These are phyloP conservation scores for Luscinia luscinia DNA, from an alignment of 2,797 vertebrate species.

Conservation along the genomic window DNA sequence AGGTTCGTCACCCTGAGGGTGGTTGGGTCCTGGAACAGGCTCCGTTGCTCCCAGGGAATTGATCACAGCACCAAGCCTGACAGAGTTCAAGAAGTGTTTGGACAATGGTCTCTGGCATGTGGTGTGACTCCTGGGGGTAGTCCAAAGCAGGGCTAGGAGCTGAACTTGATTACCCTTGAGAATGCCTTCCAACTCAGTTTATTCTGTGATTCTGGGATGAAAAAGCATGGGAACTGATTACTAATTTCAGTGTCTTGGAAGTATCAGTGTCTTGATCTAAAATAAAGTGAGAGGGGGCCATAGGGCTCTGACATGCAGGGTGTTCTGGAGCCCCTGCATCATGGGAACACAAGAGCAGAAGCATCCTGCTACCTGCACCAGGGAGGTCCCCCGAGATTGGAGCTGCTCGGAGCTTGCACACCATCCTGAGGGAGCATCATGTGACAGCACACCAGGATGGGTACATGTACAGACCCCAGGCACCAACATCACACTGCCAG, in stretches of 20 bases:
- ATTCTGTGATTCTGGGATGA: background rate
- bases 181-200: too few species aligned
- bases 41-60: too few species aligned
- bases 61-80: too few species aligned
- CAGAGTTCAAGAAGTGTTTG: background rate
- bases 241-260: background rate
- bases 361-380: background rate
- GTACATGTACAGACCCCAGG: background rate
- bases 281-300: background rate
- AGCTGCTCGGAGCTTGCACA: background rate
- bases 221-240: background rate
- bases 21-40: too few species aligned
- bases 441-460: background rate
- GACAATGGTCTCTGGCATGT: background rate
- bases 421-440: background rate
- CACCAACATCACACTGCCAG: background rate
- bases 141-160: background rate
- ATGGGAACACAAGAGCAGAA: background rate
- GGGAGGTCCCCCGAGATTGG: background rate
- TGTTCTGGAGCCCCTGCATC: background rate
- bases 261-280: background rate
- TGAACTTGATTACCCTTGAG: background rate
- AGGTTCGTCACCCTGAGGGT: too few species aligned
- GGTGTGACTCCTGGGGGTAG: background rate
- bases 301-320: background rate